A percentile compares a stretch with the other conserved stretches of the same genome.
These are phyloP conservation scores for Bombus pascuorum DNA, from an alignment of 1,140 invertebrate species.

Conservation along the genomic window DNA sequence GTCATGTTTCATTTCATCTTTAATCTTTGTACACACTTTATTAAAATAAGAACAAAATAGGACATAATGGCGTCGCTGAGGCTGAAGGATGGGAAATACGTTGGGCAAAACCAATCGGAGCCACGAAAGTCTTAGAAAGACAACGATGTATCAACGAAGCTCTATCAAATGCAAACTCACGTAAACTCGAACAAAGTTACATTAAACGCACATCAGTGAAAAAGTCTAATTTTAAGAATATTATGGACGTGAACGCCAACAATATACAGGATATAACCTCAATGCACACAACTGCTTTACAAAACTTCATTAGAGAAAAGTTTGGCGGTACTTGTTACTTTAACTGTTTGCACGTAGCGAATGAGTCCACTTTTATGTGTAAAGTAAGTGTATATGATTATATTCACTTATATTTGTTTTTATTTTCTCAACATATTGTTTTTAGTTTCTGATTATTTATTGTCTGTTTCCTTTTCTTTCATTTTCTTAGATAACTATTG, in stretches of 20 bases:
- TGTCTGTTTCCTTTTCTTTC: not conserved
- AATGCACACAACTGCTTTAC: constrained; percentile 54
- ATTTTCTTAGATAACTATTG: constrained; percentile 61
- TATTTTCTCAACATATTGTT: not conserved
- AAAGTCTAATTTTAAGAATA: not conserved
- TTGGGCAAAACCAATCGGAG: constrained; percentile 80
- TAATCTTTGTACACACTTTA: not conserved
- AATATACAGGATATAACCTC: constrained; percentile 14
- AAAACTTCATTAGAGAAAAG: constrained; percentile 65
- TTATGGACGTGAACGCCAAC: constrained; percentile 5
- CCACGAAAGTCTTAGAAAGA: constrained; percentile 73
- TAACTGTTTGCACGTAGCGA: constrained; percentile 9
- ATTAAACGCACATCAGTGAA: constrained; percentile 26
- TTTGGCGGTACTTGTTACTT: constrained; percentile 69
- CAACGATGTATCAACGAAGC: constrained; percentile 76
- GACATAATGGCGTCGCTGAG: constrained; percentile 67
- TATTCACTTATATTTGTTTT: not conserved
- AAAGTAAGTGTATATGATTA: constrained; percentile 29
- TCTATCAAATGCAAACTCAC: constrained; percentile 21
- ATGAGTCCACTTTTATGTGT: constrained; percentile 8
- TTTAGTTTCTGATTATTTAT: not conserved
- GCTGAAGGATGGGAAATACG: constrained; percentile 76
- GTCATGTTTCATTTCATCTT: no score
- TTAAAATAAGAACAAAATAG: constrained; percentile 56
- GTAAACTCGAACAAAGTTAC: constrained; percentile 24